Base-by-base conservation (phyloP, 2,797 vertebrate genomes). In the Pseudopleuronectes americanus region DNA sequence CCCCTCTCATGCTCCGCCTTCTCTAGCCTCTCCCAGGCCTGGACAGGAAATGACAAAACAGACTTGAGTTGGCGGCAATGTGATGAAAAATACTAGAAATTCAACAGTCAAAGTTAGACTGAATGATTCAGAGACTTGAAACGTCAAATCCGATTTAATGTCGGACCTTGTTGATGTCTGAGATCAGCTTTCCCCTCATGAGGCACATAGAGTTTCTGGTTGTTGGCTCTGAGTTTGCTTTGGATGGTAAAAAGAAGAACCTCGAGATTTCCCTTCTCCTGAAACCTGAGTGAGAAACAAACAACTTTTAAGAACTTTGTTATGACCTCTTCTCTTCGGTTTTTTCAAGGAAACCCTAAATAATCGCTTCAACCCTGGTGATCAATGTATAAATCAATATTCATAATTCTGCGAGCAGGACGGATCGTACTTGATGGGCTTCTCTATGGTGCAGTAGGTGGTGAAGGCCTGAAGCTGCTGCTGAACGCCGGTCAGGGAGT, bases 181-280 rank as follows among this genome's bases (percentile, higher is more conserved):
- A 96, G 90, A 98, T 96, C 58, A 95, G 95, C 61, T 94, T 94
- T 96, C 64, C 97, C 97, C 0, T 98, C 97, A 23, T 94, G 92
- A 89, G 97, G 97, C 83, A 97, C 87, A 0, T 94, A 99, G 71
- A 95, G 95, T 72, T 96, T 96, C 90, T 96, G 96, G 92, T 99
- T 97, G 91, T 95, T 96, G 89, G 96, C 97, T 38, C 97, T 93
- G 48, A 99, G 93, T 68, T 97, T 97, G 93, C 97, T 99, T 95
- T 99, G 97, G 92, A 99, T 97, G 83, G 95, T 98, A 91, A 99
- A 99, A 63, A 99, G 96, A 70, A 98, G 93, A 16, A 99, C 97
- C 81, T 99, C 97, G 16, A 99, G 91, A 84, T 99, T 99, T 8
- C 97, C 97, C 78, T 99, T 99, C 84, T 99, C 97, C 90, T 98